Evolutionary conservation across 1,140 invertebrate genomes (phyloP).

Genomic region (Lamellibrachia luymesi): DNA sequence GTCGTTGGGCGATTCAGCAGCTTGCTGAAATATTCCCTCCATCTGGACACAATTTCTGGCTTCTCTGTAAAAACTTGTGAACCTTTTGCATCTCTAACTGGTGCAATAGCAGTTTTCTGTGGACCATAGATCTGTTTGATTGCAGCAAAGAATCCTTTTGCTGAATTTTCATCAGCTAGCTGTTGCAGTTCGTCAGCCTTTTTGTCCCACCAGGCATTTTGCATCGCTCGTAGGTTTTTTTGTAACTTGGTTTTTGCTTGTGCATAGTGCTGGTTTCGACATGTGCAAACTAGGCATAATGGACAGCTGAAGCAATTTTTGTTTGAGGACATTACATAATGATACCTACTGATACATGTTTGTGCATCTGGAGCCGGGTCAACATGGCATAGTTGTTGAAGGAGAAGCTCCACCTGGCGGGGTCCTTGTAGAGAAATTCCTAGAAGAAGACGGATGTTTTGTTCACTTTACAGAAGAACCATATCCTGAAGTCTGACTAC

Average conservation of each 20-base stretch:
- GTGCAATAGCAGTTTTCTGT: no score
- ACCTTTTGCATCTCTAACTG: no score
- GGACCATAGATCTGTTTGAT: no score
- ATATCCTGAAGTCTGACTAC: background rate
- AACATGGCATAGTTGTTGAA: constrained; percentile 53
- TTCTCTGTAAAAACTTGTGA: no score
- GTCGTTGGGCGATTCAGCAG: no score
- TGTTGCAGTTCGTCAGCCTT: no score
- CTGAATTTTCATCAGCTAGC: background rate
- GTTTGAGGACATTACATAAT: background rate
- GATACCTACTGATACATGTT: constrained; percentile 39
- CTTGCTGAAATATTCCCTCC: no score
- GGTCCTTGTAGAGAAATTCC: constrained; percentile 52
- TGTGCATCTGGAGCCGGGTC: constrained; percentile 53
- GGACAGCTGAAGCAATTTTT: background rate
- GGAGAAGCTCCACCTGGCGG: constrained; percentile 50
- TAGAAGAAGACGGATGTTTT: constrained; percentile 30
- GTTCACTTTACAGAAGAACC: constrained; percentile 5
- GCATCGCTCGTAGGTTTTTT: no score
- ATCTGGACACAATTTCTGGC: no score
- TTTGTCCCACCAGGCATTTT: no score
- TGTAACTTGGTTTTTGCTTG: no score
- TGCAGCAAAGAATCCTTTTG: background rate
- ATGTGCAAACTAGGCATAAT: background rate
- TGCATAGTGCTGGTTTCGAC: background rate